Evolutionary conservation across 2,888 invertebrate species (phyloP), one percentile per base, ranked within the genome.

Genomic region (Biston stratarius): DNA sequence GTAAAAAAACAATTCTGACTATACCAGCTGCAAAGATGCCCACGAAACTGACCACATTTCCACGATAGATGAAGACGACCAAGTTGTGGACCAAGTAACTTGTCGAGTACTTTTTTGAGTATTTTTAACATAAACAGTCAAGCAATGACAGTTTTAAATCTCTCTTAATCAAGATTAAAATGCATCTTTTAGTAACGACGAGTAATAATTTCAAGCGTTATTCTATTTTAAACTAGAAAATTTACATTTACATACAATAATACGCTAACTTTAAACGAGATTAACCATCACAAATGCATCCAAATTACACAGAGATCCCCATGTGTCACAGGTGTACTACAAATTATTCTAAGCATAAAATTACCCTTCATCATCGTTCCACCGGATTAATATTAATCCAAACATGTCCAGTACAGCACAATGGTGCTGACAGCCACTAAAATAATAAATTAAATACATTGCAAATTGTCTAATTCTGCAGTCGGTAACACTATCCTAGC

Each of bases 361-460:
- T 68, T 68, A 71, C 8, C 51, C 60, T 60, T 49, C 34, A 52
- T 63, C 67, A 60, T 68, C 49, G 48, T 64, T 60, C 67, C 60
- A 52, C 51, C 55, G 69, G 67, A 72, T 72, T 72, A 69, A 58
- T 60, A 69, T 65, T 66, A 59, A 63, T 63, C 61, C 66, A n/a
- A 48, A 56, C 55, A 51, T 56, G 64, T 56, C 60, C 63, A 69
- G 69, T 73, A 63, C 61, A 36, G 52, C 52, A 66, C 69, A 71
- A 70, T 63, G 68, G 56, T 51, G 61, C 51, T 57, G 70, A 51
- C 69, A 69, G 58, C 65, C 68, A 67, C 63, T 71, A 51, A 74
- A 74, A 73, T 72, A 70, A 71, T 70, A 69, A 64, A 74, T 69
- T 67, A 61, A 51, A 56, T 48, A 49, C 64, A 55, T 47, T 69